These are phyloP conservation scores for Echinometra lucunter DNA, from an alignment of 53 echinoderm and acorn worm genomes.

Conservation along the genomic window DNA sequence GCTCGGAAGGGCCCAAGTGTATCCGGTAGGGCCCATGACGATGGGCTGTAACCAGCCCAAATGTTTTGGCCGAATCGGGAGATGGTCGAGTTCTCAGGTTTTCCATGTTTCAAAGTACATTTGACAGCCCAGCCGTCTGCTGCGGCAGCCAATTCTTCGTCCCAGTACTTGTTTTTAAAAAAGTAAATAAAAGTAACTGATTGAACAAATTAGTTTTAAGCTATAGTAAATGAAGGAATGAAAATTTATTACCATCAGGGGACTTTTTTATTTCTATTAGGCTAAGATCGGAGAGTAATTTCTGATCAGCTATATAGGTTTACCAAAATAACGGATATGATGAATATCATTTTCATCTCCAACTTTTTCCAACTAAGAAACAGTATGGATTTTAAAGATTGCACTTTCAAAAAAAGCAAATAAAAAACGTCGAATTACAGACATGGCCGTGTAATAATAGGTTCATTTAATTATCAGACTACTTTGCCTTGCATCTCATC, in stretches of 20 bases:
- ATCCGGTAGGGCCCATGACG: slow-evolving; percentile 61
- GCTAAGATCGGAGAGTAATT: background rate
- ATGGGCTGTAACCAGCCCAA: slow-evolving; percentile 73
- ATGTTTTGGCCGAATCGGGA: slow-evolving; percentile 79
- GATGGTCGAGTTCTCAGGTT: slow-evolving; percentile 64
- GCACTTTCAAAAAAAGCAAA: too few relatives aligned
- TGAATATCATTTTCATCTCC: too few relatives aligned
- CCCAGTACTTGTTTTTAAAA: slow-evolving; percentile 74
- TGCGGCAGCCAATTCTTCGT: slow-evolving; percentile 68
- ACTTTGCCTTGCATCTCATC: too few relatives aligned
- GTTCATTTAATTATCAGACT: too few relatives aligned
- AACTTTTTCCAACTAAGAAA: too few relatives aligned
- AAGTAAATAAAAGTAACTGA: background rate
- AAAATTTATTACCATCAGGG: background rate
- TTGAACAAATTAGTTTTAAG: background rate
- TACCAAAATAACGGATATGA: too few relatives aligned
- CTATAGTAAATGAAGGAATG: too few relatives aligned
- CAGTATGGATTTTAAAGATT: too few relatives aligned
- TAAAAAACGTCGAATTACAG: too few relatives aligned
- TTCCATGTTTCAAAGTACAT: slow-evolving; percentile 73
- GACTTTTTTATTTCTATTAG: background rate
- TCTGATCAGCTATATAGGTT: too few relatives aligned
- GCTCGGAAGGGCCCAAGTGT: slow-evolving; percentile 52
- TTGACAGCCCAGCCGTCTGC: slow-evolving; percentile 77
- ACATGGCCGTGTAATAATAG: too few relatives aligned